phyloP scores from a whole-genome alignment of 1,140 invertebrate genomes.

The Procambarus virginalis region DNA sequence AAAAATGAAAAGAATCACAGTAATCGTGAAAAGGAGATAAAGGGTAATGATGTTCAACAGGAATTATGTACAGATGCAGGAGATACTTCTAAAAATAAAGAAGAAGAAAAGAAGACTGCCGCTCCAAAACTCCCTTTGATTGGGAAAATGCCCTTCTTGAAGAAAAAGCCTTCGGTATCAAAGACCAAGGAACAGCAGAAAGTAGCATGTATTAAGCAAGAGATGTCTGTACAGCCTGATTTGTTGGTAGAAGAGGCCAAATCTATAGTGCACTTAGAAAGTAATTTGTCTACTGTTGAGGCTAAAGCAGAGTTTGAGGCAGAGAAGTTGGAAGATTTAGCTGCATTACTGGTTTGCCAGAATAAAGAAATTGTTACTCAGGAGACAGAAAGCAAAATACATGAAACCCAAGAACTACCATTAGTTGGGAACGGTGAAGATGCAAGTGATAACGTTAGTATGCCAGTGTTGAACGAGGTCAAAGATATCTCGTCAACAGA shows the following conservation, averaged over 20 bases:
- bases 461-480: background rate
- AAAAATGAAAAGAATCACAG: background rate
- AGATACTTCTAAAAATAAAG: slow-evolving; percentile 14
- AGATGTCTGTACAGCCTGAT: background rate
- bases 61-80: slow-evolving; percentile 5
- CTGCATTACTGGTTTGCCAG: background rate
- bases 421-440: background rate
- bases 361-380: background rate
- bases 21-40: slow-evolving; percentile 1
- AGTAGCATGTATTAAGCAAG: background rate
- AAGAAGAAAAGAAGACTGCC: slow-evolving; percentile 10
- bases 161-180: slow-evolving; percentile 8
- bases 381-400: background rate
- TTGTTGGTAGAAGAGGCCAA: background rate
- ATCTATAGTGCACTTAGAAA: background rate
- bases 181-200: slow-evolving; percentile 19
- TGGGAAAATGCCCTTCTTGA: slow-evolving; percentile 47
- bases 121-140: slow-evolving; percentile 35
- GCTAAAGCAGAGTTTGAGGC: background rate
- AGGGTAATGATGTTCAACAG: background rate
- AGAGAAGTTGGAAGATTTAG: background rate
- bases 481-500: background rate
- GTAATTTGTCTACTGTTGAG: background rate
- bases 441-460: background rate
- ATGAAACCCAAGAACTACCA: background rate